These are phyloP conservation scores for Semaprochilodus insignis DNA, from an alignment of 2,797 vertebrate species.

Conservation along the genomic window DNA sequence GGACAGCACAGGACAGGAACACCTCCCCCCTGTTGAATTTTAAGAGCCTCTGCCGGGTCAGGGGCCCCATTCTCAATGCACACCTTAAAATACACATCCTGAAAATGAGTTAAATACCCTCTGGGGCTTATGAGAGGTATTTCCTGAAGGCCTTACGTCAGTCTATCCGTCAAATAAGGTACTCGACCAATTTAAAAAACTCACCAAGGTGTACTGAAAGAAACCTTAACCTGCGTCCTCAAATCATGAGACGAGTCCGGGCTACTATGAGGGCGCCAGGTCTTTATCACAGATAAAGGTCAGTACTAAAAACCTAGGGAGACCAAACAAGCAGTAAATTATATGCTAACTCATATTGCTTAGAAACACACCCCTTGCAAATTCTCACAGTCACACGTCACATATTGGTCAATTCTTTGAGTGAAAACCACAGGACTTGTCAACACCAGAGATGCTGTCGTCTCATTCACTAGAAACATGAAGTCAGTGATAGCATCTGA, in stretches of 20 bases:
- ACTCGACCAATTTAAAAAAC: neutral
- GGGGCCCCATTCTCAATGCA: slow-evolving; percentile 49
- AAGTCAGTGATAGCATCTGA: slow-evolving; percentile 57
- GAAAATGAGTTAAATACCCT: slow-evolving; percentile 63
- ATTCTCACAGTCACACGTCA: neutral
- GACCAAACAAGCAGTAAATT: too few species aligned
- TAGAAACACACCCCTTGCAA: too few species aligned
- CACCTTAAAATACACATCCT: slow-evolving; percentile 72
- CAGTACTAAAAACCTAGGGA: too few species aligned
- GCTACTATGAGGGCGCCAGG: too few species aligned
- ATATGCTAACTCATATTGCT: too few species aligned
- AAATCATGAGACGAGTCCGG: too few species aligned
- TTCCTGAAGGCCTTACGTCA: slow-evolving; percentile 68
- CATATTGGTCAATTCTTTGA: neutral
- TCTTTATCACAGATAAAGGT: too few species aligned
- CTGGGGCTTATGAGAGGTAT: slow-evolving; percentile 56
- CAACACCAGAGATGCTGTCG: neutral
- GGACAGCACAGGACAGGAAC: neutral
- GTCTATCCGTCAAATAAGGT: slow-evolving; percentile 32
- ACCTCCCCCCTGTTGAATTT: slow-evolving; percentile 57
- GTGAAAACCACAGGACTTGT: slow-evolving; percentile 1
- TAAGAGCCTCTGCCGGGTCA: slow-evolving; percentile 52
- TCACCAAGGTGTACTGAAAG: neutral
- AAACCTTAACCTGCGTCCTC: too few species aligned
- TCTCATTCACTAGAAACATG: slow-evolving; percentile 40